Conservation (phyloP, 2,888 invertebrate species). For the Tupiocoris notatus region DNA sequence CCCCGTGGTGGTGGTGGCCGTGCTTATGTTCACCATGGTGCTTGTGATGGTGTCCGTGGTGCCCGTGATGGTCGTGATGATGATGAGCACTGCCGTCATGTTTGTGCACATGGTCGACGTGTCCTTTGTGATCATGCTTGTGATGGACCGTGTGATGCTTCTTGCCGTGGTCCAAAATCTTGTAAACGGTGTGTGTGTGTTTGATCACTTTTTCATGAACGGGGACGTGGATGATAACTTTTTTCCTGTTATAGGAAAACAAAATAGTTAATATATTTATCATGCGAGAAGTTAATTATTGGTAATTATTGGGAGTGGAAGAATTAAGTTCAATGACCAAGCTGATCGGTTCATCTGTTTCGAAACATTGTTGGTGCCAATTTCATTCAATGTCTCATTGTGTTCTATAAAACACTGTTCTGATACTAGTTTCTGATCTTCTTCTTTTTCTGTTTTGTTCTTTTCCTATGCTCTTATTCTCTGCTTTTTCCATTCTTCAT, state of each 20-base stretch:
- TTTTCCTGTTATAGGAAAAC: constrained; percentile 59
- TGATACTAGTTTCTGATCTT: too few relatives aligned
- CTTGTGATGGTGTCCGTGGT: constrained; percentile 49
- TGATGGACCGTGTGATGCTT: constrained; percentile 51
- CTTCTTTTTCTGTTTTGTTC: too few relatives aligned
- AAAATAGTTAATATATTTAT: too few relatives aligned
- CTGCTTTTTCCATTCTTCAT: too few relatives aligned
- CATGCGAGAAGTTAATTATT: too few relatives aligned
- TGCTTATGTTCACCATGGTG: constrained; percentile 50
- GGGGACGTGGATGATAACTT: constrained; percentile 68
- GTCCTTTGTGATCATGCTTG: constrained; percentile 50
- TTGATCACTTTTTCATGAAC: constrained; percentile 67
- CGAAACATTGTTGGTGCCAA: too few relatives aligned
- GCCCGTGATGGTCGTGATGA: constrained; percentile 49
- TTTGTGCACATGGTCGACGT: constrained; percentile 50
- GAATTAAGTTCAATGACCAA: too few relatives aligned
- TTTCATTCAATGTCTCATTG: too few relatives aligned
- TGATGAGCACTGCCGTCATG: constrained; percentile 49
- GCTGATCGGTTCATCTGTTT: too few relatives aligned
- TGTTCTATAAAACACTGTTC: too few relatives aligned
- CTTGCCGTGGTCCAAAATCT: constrained; percentile 51
- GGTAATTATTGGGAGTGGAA: too few relatives aligned
- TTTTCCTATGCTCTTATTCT: too few relatives aligned
- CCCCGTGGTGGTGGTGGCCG: constrained; percentile 55
- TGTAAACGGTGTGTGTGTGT: constrained; percentile 71